Conservation (phyloP, 2,797 vertebrate genomes). For the Lutjanus argentimaculatus region DNA sequence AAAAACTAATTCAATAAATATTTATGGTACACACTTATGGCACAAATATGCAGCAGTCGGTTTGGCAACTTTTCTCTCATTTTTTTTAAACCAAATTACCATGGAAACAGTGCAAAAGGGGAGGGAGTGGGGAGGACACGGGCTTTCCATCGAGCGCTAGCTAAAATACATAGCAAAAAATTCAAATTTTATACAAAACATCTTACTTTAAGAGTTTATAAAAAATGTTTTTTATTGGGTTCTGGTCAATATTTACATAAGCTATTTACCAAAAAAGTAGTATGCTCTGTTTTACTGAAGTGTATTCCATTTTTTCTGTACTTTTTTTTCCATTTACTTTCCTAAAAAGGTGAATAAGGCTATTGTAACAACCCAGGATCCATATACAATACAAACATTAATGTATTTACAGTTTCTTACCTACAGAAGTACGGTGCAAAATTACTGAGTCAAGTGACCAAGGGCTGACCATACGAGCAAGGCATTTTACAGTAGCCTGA, state of each 20-base stretch:
- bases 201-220: slow-evolving; percentile 98
- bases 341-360: slow-evolving; percentile 99
- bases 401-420: slow-evolving; percentile 98
- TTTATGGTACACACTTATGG: slow-evolving; percentile 99
- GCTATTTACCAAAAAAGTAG: slow-evolving; percentile 97
- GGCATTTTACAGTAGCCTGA: slow-evolving; percentile 97
- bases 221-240: slow-evolving; percentile 90
- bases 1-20: slow-evolving; percentile 98
- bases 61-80: slow-evolving; percentile 96
- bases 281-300: slow-evolving; percentile 85
- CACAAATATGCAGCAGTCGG: slow-evolving; percentile 99
- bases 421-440: slow-evolving; percentile 96
- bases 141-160: slow-evolving; percentile 97
- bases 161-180: slow-evolving; percentile 99
- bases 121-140: slow-evolving; percentile 91
- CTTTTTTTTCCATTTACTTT: slow-evolving; percentile 85
- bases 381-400: slow-evolving; percentile 97
- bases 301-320: slow-evolving; percentile 79
- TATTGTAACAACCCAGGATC: slow-evolving; percentile 98
- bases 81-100: slow-evolving; percentile 85
- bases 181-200: slow-evolving; percentile 99
- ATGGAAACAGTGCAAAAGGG: slow-evolving; percentile 97
- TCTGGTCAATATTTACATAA: slow-evolving; percentile 97
- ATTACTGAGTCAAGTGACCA: slow-evolving; percentile 93
- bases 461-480: slow-evolving; percentile 96